These are phyloP conservation scores for Epizoanthus fatuus DNA, from an alignment of 92 coral and sea anemone genomes.

Conservation along the genomic window DNA sequence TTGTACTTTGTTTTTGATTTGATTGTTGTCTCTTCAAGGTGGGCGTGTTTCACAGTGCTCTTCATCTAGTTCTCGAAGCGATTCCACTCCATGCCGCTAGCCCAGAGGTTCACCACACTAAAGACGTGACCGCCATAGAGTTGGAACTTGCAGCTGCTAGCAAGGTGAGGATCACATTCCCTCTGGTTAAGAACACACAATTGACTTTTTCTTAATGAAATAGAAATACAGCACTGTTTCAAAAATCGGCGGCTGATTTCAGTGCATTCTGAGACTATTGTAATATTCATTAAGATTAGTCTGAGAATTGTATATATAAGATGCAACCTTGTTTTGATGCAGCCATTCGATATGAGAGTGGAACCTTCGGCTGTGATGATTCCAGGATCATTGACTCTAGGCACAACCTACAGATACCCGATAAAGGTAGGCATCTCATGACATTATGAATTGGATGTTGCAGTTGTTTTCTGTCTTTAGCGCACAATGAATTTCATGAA, in stretches of 20 bases:
- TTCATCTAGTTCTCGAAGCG: slow-evolving; percentile 91
- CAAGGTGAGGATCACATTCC: slow-evolving; percentile 58
- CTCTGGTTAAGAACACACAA: no score
- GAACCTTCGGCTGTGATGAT: slow-evolving; percentile 82
- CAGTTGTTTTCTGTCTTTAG: no score
- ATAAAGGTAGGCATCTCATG: slow-evolving; percentile 74
- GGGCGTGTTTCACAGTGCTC: slow-evolving; percentile 88
- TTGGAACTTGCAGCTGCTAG: slow-evolving; percentile 85
- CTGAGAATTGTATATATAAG: background rate
- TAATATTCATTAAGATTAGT: no score
- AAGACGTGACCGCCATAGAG: slow-evolving; percentile 94
- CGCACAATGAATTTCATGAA: no score
- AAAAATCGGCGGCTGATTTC: background rate
- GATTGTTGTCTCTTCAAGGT: slow-evolving; percentile 53
- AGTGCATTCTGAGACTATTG: no score
- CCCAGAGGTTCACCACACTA: slow-evolving; percentile 54
- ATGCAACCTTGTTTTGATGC: slow-evolving; percentile 17
- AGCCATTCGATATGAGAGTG: slow-evolving; percentile 89
- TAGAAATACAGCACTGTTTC: background rate
- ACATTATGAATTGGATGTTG: background rate
- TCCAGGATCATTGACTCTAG: slow-evolving; percentile 86
- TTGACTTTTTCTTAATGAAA: no score
- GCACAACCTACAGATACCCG: slow-evolving; percentile 74
- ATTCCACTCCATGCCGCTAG: slow-evolving; percentile 75
- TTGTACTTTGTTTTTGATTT: background rate